Conservation (phyloP, 2,888 invertebrate species). For the Sinodicranocentrus sp. region DNA sequence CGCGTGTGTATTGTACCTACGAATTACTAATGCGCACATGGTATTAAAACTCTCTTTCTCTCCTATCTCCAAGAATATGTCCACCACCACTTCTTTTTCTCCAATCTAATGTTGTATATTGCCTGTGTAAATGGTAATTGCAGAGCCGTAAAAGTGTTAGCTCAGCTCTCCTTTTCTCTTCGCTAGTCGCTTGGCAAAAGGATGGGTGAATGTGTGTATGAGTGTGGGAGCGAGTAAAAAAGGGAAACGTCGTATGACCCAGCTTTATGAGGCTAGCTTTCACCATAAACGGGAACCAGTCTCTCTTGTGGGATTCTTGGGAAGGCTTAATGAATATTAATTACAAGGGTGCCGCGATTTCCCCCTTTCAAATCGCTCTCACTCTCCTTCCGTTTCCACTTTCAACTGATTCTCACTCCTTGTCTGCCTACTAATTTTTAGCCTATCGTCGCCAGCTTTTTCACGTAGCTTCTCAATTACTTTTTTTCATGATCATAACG, state of each 20-base stretch:
- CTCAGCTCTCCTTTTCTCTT: background rate
- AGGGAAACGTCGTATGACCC: constrained; percentile 31
- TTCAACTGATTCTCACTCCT: no score
- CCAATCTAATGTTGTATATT: constrained; percentile 45
- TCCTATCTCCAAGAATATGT: constrained; percentile 43
- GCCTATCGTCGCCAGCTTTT: no score
- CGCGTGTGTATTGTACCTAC: constrained; percentile 22
- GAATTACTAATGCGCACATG: constrained; percentile 58
- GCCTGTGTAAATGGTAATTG: constrained; percentile 66
- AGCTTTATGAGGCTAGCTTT: constrained; percentile 35
- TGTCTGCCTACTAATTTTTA: no score
- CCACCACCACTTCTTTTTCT: constrained; percentile 53
- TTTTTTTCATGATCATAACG: no score
- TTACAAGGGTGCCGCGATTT: constrained; percentile 46
- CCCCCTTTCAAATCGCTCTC: background rate
- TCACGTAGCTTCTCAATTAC: no score
- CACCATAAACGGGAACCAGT: constrained; percentile 40
- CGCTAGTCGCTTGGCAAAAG: background rate
- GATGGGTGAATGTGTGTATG: background rate
- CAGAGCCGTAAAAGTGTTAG: constrained; percentile 58
- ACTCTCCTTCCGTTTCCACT: constrained; percentile 3
- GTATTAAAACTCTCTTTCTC: constrained; percentile 39
- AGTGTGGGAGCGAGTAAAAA: constrained; percentile 13
- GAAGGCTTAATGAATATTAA: constrained; percentile 64
- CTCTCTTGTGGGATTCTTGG: constrained; percentile 42